A percentile compares a stretch with the other conserved stretches of the same genome.
Evolutionary conservation across 2,113 vertebrate species (phyloP).

Genomic region (Phalacrocorax carbo): DNA sequence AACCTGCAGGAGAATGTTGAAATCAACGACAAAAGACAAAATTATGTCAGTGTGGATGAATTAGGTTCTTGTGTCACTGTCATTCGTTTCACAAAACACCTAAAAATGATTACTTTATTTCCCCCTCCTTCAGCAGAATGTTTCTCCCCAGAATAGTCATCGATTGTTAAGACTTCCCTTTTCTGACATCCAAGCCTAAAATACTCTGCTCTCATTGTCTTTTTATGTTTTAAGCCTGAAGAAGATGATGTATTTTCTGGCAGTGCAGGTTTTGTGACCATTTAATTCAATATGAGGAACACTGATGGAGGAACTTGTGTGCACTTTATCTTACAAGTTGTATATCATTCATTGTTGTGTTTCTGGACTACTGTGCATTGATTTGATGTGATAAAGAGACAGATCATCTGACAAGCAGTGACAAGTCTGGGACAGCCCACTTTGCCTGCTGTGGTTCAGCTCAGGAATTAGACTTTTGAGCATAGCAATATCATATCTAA

Average conservation of each 20-base stretch:
- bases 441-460: not conserved
- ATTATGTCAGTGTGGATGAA: not conserved
- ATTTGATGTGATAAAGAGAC: not conserved
- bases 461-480: not conserved
- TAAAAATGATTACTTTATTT: not conserved
- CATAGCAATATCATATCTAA: rapidly evolving
- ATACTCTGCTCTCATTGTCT: not conserved
- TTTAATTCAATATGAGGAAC: not conserved
- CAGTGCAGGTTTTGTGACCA: not conserved
- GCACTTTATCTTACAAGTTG: not conserved
- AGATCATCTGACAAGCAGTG: not conserved
- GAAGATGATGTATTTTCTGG: not conserved
- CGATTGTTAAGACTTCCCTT: not conserved
- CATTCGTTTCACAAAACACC: not conserved
- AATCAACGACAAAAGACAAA: not conserved
- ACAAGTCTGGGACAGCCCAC: not conserved
- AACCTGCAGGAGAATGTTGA: not conserved
- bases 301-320: not conserved
- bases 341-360: not conserved
- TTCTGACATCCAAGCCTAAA: not conserved
- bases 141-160: not conserved
- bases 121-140: not conserved
- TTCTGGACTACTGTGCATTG: not conserved
- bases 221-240: not conserved
- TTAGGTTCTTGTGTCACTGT: not conserved